Evolutionary conservation across 2,888 invertebrate genomes (phyloP), one percentile per base, ranked within the genome.

Genomic region (Ceraclea dissimilis): DNA sequence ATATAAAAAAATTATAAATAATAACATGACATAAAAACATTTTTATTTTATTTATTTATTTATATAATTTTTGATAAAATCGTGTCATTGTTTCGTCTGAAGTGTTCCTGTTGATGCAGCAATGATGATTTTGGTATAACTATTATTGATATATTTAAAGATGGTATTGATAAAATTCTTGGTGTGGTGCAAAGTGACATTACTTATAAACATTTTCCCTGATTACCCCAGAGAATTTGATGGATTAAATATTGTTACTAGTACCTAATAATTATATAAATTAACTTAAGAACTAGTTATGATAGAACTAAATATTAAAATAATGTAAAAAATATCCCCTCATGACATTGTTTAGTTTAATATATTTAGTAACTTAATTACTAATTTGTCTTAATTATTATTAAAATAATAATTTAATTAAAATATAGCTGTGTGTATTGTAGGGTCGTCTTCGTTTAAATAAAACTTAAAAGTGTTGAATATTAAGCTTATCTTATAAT

Each of bases 191-290:
- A 49, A 47, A 49, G 39, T 48, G 51, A 52, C 51, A 52, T 49
- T 52, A n/a, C 10, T 26, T n/a, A n/a, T n/a, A 26, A 52, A 44
- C 11, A 52, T 44, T 51, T 51, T 44, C 13, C 13, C n/a, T 13
- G 11, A 22, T 56, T 54, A 52, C 60, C 60, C 58, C 58, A 50
- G 60, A 56, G 60, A 58, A 60, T 53, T 33, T 17, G 26, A 46
- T 49, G 49, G 48, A 49, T 26, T 43, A 43, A 44, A 26, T 26
- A 26, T 26, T 26, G 26, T 26, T 26, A 26, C 26, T 26, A 26
- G 26, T 26, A 26, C 26, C 26, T 26, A 26, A n/a, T 26, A 26
- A 26, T 6, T 26, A 26, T 26, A 26, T 6, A 6, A 26, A 26
- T 26, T 26, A 26, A 26, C n/a, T n/a, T n/a, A n/a, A n/a, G n/a